A percentile compares a stretch with the other conserved stretches of the same genome.
These are phyloP conservation scores for Tachycineta bicolor DNA, from an alignment of 2,113 vertebrate genomes.

Conservation along the genomic window DNA sequence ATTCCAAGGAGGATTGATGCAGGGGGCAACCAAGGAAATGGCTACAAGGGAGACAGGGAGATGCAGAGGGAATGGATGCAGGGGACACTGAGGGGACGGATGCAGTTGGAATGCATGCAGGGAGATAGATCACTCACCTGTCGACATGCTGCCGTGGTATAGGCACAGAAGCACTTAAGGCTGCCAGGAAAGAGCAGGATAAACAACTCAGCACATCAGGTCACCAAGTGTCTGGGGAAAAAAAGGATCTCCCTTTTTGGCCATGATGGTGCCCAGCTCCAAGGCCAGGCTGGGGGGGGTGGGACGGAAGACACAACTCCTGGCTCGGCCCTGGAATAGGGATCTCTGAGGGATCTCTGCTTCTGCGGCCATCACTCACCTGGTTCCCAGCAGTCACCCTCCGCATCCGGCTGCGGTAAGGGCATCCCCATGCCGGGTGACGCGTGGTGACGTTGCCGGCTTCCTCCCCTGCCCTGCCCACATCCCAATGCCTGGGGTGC, in stretches of 20 bases:
- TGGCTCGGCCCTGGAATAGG: not conserved
- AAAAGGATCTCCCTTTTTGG: not conserved
- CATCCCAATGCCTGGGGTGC: not conserved
- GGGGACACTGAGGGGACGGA: not conserved
- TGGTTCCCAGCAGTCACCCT: slow-evolving; percentile 8
- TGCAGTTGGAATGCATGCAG: not conserved
- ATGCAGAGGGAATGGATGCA: not conserved
- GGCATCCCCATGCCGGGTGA: slow-evolving; percentile 45
- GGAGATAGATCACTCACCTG: slow-evolving; percentile 64
- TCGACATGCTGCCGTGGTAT: slow-evolving; percentile 75
- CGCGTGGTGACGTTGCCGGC: not conserved
- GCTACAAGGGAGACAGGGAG: not conserved
- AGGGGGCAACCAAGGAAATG: not conserved
- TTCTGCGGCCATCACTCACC: not conserved
- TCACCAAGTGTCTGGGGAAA: not conserved
- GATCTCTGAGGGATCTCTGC: not conserved
- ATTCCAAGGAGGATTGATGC: not conserved
- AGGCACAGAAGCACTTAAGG: slow-evolving; percentile 52
- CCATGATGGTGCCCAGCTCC: not conserved
- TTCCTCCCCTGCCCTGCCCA: slow-evolving; percentile 49
- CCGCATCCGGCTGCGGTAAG: slow-evolving; percentile 13
- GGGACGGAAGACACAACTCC: not conserved
- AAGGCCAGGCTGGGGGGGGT: not conserved
- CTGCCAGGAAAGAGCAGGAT: slow-evolving; percentile 36
- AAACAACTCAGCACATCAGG: not conserved